Evolutionary conservation across 2,888 invertebrate species (phyloP), one percentile per base, ranked within the genome.

Genomic region (Agelastica alni): DNA sequence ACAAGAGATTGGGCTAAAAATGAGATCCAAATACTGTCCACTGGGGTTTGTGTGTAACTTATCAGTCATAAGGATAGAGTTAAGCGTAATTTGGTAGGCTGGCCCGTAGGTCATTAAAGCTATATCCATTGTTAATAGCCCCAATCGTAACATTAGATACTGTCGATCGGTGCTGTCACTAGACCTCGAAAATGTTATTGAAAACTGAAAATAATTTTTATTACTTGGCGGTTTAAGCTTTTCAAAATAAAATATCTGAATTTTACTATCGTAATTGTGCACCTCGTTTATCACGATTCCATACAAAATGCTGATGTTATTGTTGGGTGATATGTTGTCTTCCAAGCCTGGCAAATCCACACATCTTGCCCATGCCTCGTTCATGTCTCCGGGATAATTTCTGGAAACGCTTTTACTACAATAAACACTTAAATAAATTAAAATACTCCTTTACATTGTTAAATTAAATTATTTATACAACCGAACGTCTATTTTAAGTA

Each of bases 301-400:
- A 44, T 88, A 77, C 49, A 91, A 77, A 28, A 86, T 80, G 44
- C 83, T 83, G 51, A 91, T 88, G 43, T 81, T 84, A 75, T 92
- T 92, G 70, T 83, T 84, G 0, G 88, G 87, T 0, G 91, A 91
- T 20, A 89, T 85, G 70, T 89, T 91, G 70, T 92, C 92, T 62
- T 92, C 91, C 60, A 92, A 87, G 1, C 91, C 89, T 1, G 90
- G 89, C 30, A 91, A 79, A 74, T 90, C 89, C 0, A 90, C 85
- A 4, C 84, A 85, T 54, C 89, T 79, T 0, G 89, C 88, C 82
- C 87, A 89, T 42, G 86, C 81, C 68, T 91, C 90, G 65, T 77
- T 76, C 68, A 74, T 73, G 51, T 76, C 69, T 48, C 46, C 57
- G 18, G 52, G 48, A 32, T 56, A 54, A 7, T 42, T 44, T 18